Conservation (phyloP, 1,140 invertebrate species). For the Papilio glaucus region DNA sequence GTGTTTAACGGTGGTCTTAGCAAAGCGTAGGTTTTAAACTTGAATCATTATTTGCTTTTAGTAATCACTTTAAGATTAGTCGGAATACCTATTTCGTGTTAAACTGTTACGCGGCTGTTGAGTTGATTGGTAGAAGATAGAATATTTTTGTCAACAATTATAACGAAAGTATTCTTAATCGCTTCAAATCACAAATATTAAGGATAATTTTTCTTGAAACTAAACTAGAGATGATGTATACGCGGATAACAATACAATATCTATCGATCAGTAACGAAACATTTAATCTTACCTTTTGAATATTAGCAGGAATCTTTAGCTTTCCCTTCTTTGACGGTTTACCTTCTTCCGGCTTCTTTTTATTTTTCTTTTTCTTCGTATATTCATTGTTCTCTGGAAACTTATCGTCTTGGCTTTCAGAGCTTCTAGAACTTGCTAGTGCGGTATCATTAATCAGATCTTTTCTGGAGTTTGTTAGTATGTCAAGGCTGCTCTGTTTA, state of each 20-base stretch:
- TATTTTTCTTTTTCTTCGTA: conserved; percentile 51
- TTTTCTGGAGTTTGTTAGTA: conserved; percentile 71
- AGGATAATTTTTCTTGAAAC: no score
- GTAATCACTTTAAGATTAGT: no score
- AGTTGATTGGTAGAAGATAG: no score
- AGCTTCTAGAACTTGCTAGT: conserved; percentile 47
- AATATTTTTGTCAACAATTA: no score
- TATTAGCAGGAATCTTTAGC: conserved; percentile 65
- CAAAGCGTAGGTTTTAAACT: neutral
- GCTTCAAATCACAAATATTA: no score
- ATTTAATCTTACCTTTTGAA: conserved; percentile 67
- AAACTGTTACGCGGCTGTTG: no score
- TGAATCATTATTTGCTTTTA: no score
- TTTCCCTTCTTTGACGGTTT: conserved; percentile 53
- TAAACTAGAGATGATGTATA: no score
- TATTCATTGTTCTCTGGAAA: conserved; percentile 46
- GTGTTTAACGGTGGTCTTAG: no score
- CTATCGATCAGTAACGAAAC: neutral
- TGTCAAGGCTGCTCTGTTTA: conserved; percentile 64
- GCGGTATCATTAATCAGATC: conserved; percentile 64
- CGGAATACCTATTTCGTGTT: no score
- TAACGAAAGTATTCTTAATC: no score
- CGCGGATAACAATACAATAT: neutral
- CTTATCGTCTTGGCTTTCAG: conserved; percentile 63
- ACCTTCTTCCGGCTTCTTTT: conserved; percentile 52